Conservation (phyloP, 2,888 invertebrate genomes). For the Pristionchus japonicus region DNA sequence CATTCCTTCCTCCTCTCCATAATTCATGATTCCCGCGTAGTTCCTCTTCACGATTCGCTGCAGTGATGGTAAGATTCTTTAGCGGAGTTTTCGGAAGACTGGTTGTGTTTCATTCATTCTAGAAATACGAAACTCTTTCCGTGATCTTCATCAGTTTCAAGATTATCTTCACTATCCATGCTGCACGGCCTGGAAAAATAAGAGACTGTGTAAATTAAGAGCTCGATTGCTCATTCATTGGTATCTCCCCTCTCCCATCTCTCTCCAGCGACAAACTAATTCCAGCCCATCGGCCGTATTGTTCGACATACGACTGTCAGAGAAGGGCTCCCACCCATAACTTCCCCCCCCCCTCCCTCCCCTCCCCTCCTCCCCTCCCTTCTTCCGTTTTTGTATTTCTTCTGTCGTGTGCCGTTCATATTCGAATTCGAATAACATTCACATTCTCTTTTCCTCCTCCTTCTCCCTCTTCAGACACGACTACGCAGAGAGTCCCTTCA, state of each 20-base stretch:
- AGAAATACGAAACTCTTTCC: too few relatives aligned
- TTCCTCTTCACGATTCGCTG: too few relatives aligned
- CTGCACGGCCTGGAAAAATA: too few relatives aligned
- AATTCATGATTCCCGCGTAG: neutral
- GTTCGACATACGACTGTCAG: neutral
- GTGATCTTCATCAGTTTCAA: too few relatives aligned
- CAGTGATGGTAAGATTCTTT: too few relatives aligned
- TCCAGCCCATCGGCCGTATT: neutral
- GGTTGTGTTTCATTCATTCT: too few relatives aligned
- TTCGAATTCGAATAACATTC: constrained; percentile 36
- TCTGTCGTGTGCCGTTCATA: constrained; percentile 12
- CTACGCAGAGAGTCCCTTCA: constrained; percentile 25
- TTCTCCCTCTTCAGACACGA: too few relatives aligned
- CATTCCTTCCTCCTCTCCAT: neutral
- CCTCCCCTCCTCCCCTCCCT: neutral
- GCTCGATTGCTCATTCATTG: neutral
- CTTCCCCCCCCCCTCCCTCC: neutral
- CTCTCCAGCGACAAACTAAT: neutral
- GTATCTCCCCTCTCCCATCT: too few relatives aligned
- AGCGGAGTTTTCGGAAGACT: too few relatives aligned
- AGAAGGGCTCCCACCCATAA: neutral
- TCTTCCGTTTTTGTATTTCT: constrained; percentile 31
- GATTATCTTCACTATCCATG: too few relatives aligned
- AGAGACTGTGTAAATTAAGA: neutral
- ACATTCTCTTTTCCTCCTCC: constrained; percentile 35